Base-by-base conservation (phyloP, 1,140 invertebrate genomes). In the Penaeus japonicus region DNA sequence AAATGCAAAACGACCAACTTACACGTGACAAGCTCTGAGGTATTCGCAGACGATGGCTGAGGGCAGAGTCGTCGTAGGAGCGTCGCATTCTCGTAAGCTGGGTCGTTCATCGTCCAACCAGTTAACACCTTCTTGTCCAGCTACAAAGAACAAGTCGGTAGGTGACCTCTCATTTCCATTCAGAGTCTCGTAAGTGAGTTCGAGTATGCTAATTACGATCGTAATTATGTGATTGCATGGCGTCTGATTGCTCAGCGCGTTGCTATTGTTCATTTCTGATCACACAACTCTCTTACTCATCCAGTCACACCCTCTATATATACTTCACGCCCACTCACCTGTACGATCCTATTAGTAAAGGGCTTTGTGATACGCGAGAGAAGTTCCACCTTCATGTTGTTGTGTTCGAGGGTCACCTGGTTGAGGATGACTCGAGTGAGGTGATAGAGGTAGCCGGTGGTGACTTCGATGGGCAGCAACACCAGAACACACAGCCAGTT, bases 401-500 rank as follows among this genome's bases (percentile, higher is more conserved):
- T 73, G 27, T 59, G 32, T 62, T 78, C 78, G 35, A 82, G 24
- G 79, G 70, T 77, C 82, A 85, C 20, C 32, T 27, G 62, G 53
- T 78, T 80, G 22, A 91, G 70, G 47, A 90, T 80, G 62, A 82
- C 84, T 24, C 39, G 55, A 27, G 89, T 91, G 70, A 90, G 73
- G 35, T 86, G 73, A 75, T 91, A 65, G 53, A 91, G 81, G 75
- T 88, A 81, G 70, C 90, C 90, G 18, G 91, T 90, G 90, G 89
- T 32, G 55, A 92, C 89, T 91, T 94, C 93, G 10, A 94, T 54
- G 12, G 92, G 92, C 12, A 94, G 90, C 17, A 94, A 87, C 39
- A 92, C 90, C 77, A 93, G 91, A 22, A 94, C 92, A 81, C 92
- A 92, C 54, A 94, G 90, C 91, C 93, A 93, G 91, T 94, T 94